phyloP scores from a whole-genome alignment of 1,140 invertebrate genomes.

The Papilio xuthus region DNA sequence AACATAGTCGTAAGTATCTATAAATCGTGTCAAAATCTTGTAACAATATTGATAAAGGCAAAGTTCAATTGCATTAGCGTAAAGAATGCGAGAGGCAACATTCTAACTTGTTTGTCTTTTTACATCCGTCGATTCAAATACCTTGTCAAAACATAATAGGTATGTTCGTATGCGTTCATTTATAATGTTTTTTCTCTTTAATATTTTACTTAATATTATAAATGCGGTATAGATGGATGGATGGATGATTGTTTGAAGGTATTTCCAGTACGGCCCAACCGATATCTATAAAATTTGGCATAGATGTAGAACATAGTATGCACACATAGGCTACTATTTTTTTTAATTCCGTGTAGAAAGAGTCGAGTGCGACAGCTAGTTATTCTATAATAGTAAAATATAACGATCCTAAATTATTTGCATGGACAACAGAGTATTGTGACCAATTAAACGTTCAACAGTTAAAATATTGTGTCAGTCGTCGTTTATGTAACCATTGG shows the following conservation, averaged over 20 bases:
- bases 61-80: not conserved
- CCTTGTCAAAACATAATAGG: constrained; percentile 1
- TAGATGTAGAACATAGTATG: too few relatives aligned
- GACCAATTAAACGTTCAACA: constrained; percentile 5
- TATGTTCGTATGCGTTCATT: not conserved
- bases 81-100: constrained; percentile 3
- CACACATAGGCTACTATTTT: too few relatives aligned
- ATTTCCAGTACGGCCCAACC: too few relatives aligned
- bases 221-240: too few relatives aligned
- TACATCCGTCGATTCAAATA: constrained; percentile 10
- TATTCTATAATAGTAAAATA: not conserved
- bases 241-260: too few relatives aligned
- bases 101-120: not conserved
- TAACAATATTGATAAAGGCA: not conserved
- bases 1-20: not conserved
- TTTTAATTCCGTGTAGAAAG: too few relatives aligned
- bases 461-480: constrained; percentile 12
- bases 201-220: too few relatives aligned
- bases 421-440: not conserved
- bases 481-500: not conserved
- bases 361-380: too few relatives aligned
- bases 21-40: not conserved
- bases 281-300: too few relatives aligned
- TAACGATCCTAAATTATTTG: not conserved
- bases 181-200: not conserved